Conservation (phyloP, 1,140 invertebrate species). For the Atopsyche davidsoni region DNA sequence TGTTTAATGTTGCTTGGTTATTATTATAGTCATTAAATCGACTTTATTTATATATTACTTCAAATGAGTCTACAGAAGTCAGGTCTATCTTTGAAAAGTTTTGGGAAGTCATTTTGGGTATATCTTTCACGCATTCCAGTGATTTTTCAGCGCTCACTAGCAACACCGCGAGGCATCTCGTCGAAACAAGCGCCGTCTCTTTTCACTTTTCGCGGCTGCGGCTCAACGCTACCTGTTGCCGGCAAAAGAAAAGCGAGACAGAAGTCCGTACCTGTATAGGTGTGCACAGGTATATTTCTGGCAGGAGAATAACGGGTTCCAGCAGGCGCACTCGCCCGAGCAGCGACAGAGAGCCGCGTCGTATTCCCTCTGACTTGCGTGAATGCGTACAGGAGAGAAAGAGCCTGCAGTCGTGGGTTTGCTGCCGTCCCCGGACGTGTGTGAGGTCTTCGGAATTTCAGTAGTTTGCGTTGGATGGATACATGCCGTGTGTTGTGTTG, state of each 20-base stretch:
- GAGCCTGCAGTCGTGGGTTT: slow-evolving; percentile 2
- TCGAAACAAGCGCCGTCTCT: slow-evolving; percentile 4
- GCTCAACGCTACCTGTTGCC: slow-evolving; percentile 4
- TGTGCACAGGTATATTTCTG: slow-evolving; percentile 14
- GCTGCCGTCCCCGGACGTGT: not conserved
- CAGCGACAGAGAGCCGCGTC: not conserved
- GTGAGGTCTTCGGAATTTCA: slow-evolving; percentile 18
- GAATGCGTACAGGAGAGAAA: not conserved
- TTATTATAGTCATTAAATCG: no score
- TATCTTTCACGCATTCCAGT: no score
- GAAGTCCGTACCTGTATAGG: slow-evolving; percentile 11
- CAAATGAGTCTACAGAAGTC: no score
- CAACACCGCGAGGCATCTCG: no score
- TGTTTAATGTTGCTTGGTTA: no score
- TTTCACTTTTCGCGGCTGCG: slow-evolving; percentile 1
- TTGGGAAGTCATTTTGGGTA: no score
- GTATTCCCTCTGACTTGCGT: slow-evolving; percentile 8
- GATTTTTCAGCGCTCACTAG: no score
- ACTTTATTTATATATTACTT: no score
- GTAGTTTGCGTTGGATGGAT: slow-evolving; percentile 8
- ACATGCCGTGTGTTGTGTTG: slow-evolving; percentile 15
- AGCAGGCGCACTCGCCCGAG: not conserved
- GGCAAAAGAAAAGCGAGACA: slow-evolving; percentile 15
- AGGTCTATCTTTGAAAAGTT: no score
- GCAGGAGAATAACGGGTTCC: slow-evolving; percentile 14